These are phyloP conservation scores for Penaeus vannamei DNA, from an alignment of 1,140 invertebrate genomes.

Conservation along the genomic window DNA sequence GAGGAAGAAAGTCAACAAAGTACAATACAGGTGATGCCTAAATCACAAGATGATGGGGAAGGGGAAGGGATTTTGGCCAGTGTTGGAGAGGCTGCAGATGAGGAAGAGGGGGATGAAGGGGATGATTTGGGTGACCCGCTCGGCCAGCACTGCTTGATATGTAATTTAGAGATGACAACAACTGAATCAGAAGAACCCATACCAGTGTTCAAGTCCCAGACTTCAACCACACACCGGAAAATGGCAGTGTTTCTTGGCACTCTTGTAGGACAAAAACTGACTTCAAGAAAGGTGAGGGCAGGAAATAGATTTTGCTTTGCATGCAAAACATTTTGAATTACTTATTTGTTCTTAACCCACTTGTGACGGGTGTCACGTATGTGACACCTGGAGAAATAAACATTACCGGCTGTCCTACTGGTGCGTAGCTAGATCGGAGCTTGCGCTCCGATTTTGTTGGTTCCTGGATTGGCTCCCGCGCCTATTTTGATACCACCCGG, in stretches of 20 bases:
- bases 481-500: no score
- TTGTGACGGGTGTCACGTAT: no score
- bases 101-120: neutral
- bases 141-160: conserved; percentile 48
- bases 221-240: conserved; percentile 38
- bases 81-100: neutral
- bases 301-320: neutral
- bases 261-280: conserved; percentile 53
- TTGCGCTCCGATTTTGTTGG: no score
- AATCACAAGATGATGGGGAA: no score
- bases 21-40: no score
- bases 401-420: no score
- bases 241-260: conserved; percentile 41
- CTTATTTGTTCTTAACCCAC: neutral
- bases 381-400: neutral
- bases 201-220: conserved; percentile 44
- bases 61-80: conserved; percentile 19
- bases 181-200: conserved; percentile 27
- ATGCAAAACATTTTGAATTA: neutral
- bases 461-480: no score
- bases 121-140: conserved; percentile 18
- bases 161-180: conserved; percentile 36
- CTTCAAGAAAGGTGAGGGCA: conserved; percentile 47
- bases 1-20: no score
- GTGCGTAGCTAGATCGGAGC: no score